A percentile compares a stretch with the other conserved stretches of the same genome.
These are phyloP conservation scores for Anolis sagrei DNA, from an alignment of 2,113 vertebrate genomes.

Conservation along the genomic window DNA sequence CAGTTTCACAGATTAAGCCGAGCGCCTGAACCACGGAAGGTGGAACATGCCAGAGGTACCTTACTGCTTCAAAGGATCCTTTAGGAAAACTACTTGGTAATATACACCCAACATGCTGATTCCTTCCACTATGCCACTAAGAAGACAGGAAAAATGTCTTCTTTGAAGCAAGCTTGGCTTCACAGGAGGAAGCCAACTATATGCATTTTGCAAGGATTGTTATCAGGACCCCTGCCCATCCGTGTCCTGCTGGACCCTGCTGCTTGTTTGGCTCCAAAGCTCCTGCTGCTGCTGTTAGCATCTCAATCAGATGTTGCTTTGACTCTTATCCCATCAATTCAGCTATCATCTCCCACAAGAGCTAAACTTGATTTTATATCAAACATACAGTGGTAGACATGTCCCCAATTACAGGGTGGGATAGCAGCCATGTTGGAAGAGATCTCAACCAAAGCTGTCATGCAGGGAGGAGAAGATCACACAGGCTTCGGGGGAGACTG, in stretches of 20 bases:
- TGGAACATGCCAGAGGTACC: neutral
- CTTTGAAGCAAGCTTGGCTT: neutral
- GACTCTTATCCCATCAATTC: neutral
- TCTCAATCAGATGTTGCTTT: neutral
- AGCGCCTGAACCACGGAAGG: neutral
- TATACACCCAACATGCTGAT: neutral
- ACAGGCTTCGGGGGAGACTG: neutral
- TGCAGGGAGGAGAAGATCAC: neutral
- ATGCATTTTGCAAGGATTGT: neutral
- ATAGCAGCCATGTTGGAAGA: neutral
- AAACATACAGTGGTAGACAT: neutral
- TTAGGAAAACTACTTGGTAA: neutral
- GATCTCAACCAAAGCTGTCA: neutral
- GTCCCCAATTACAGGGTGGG: neutral
- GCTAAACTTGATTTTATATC: neutral
- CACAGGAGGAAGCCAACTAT: neutral
- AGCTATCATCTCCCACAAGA: too few species aligned
- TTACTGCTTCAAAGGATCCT: neutral
- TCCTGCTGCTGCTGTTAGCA: neutral
- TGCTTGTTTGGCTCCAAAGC: neutral
- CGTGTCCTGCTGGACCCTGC: neutral
- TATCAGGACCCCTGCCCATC: neutral
- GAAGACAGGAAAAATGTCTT: neutral
- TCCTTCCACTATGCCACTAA: neutral
- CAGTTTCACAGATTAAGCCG: neutral